Base-by-base conservation (phyloP, 2,888 invertebrate genomes). In the Chloroclystis v-ata region DNA sequence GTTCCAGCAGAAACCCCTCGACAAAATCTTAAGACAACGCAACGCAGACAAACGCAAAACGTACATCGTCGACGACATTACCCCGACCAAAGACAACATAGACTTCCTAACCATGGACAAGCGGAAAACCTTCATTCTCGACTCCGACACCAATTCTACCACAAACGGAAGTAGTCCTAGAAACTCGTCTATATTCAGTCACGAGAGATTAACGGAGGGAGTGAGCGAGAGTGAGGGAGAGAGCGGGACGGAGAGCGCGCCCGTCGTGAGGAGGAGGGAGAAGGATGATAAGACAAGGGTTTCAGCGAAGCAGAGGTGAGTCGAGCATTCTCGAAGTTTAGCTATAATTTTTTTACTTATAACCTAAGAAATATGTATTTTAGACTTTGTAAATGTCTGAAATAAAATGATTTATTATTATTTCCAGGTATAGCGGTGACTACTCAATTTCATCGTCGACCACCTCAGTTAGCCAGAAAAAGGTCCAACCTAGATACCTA, bases 381-480 rank as follows among this genome's bases (percentile, higher is more conserved):
- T n/a, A n/a, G n/a, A n/a, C n/a, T n/a, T n/a, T n/a, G n/a, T n/a
- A n/a, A n/a, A n/a, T n/a, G n/a, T n/a, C n/a, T n/a, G n/a, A n/a
- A n/a, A 1, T 10, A 2, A 35, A n/a, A n/a, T 12, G 10, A 11
- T 8, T 33, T 9, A 14, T 32, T 5, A 26, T 9, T 14, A 1
- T 7, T 48, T 1, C 1, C 57, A 88, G 89, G 63, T 75, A 87
- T 72, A 88, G 88, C 68, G 89, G 89, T 48, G 89, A 89, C 57
- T 89, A 78, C 53, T 87, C 87, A 0, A 80, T 87, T 78, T 86
- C 87, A 41, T 89, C 89, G 28, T 87, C 89, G 0, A 85, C 86
- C 11, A 83, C 85, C 39, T 85, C 86, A 0, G 69, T 76, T 1
- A 69, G 78, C 53, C 67, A 70, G 44, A 75, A 74, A 59, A 72